phyloP scores from a whole-genome alignment of 2,113 vertebrate genomes.

The Lathamus discolor region DNA sequence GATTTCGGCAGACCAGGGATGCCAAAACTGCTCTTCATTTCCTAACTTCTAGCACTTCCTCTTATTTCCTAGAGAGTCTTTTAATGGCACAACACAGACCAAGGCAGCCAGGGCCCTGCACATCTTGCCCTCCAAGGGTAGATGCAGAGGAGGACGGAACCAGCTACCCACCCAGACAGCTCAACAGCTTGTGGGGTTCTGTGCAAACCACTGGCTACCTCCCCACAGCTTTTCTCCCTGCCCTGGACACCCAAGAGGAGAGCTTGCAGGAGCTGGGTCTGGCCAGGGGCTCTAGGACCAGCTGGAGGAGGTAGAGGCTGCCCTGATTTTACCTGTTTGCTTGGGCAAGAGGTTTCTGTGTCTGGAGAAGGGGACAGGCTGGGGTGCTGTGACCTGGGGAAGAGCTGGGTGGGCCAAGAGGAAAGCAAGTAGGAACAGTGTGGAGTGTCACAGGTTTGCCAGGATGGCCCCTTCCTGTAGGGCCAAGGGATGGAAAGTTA shows the following conservation, averaged over 20 bases:
- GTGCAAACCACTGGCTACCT: neutral
- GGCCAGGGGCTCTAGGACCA: neutral
- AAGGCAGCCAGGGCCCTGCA: neutral
- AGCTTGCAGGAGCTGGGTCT: neutral
- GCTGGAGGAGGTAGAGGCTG: neutral
- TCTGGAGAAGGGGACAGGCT: neutral
- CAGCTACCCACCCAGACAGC: neutral
- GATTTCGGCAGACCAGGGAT: neutral
- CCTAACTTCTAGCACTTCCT: neutral
- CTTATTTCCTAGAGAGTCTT: neutral
- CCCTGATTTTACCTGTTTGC: neutral
- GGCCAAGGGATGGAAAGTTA: neutral
- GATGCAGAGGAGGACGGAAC: neutral
- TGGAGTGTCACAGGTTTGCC: rapidly evolving
- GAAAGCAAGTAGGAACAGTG: neutral
- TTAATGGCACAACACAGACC: neutral
- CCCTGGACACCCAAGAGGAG: neutral
- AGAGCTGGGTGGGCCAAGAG: neutral
- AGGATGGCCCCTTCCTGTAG: neutral
- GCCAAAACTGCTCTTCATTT: neutral
- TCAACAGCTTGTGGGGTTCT: neutral
- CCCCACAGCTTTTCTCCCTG: neutral
- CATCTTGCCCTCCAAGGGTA: neutral
- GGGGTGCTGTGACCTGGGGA: neutral
- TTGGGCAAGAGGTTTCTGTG: neutral